Evolutionary conservation across 2,113 vertebrate species (phyloP), one percentile per base, ranked within the genome.

Genomic region (Pachycephala philippinensis): DNA sequence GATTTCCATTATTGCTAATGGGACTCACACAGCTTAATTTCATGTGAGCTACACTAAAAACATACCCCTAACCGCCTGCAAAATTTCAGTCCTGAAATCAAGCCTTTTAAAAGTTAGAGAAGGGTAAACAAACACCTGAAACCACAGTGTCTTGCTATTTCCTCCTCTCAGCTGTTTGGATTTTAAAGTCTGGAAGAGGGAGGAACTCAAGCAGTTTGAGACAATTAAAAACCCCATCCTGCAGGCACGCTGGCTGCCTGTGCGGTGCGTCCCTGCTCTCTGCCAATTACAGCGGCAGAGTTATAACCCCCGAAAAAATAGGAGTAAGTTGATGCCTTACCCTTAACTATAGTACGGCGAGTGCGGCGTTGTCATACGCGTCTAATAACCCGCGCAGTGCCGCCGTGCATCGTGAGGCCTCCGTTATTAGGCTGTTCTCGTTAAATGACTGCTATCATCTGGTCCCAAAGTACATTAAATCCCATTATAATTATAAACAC

Each of bases 401-500:
- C 49, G 92, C 93, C 89, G 90, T 70, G 87, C 88, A 82, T 87
- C 50, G 81, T 9, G 61, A 96, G 97, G 94, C 95, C 90, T 93
- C 95, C 21, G 94, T 96, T 95, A 97, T 96, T 96, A 95, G 97
- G 97, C 97, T 87, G 93, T 94, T 97, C 92, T 97, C 82, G 95
- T 97, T 93, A 98, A 98, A 97, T 78, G 97, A 95, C 97, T 97
- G 95, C 96, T 93, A 97, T 98, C 98, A 97, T 98, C 97, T 97
- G 98, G 84, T 97, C 97, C 97, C 98, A 81, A 92, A 97, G 97
- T 98, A 98, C 98, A 98, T 98, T 96, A 98, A 98, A 97, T 97
- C 97, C 97, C 97, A 97, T 98, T 98, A 98, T 98, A 98, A 98
- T 98, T 98, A 98, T 98, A 95, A 97, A 97, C 98, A 98, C 97